A percentile compares a stretch with the other conserved stretches of the same genome.
Evolutionary conservation across 1,140 invertebrate genomes (phyloP).

Genomic region (Coenobita brevimanus): DNA sequence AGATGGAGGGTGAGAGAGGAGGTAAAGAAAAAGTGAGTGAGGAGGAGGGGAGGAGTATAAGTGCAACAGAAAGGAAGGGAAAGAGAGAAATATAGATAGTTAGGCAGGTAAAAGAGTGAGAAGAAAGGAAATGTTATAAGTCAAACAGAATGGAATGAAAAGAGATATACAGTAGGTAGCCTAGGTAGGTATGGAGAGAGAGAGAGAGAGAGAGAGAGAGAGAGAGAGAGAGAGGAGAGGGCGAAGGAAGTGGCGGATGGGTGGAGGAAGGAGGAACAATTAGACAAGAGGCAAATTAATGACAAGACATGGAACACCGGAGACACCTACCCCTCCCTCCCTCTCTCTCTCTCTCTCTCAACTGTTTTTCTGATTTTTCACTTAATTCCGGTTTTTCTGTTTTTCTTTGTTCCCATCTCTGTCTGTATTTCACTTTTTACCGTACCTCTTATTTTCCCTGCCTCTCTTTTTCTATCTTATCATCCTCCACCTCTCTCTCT

Average conservation of each 20-base stretch:
- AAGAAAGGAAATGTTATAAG: too few relatives aligned
- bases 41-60: too few relatives aligned
- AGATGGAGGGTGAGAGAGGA: too few relatives aligned
- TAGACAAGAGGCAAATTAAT: too few relatives aligned
- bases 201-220: conserved; percentile 43
- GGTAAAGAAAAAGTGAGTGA: too few relatives aligned
- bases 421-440: not conserved
- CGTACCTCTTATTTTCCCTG: not conserved
- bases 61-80: too few relatives aligned
- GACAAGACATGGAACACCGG: too few relatives aligned
- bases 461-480: not conserved
- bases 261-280: not conserved
- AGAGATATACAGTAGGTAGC: not conserved
- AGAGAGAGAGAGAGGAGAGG: not conserved
- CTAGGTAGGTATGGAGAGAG: conserved; percentile 6
- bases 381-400: too few relatives aligned
- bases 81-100: too few relatives aligned
- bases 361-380: not conserved
- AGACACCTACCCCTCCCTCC: too few relatives aligned
- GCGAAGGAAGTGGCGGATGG: not conserved
- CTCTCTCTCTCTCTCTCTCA: not conserved
- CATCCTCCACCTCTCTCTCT: not conserved
- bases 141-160: too few relatives aligned
- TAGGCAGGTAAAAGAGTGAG: too few relatives aligned
- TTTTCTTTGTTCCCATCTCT: not conserved